Evolutionary conservation across 2,113 vertebrate species (phyloP), one percentile per base, ranked within the genome.

Genomic region (Bettongia penicillata): DNA sequence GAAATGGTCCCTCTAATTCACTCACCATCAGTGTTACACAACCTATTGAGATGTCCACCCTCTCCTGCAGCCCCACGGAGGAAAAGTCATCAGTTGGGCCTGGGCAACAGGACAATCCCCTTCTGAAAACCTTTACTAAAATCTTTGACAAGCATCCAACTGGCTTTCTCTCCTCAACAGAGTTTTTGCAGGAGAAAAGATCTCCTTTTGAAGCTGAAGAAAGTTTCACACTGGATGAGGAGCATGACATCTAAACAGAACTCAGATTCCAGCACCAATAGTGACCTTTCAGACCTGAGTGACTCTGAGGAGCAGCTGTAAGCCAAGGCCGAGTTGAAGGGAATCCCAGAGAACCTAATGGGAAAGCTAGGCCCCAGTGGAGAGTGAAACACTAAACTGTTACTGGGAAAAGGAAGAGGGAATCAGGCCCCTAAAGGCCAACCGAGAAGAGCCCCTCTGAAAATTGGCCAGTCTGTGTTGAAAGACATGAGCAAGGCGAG

Each of bases 401-500:
- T 99, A 53, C 95, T 99, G 97, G 99, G 99, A 95, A 99, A 99
- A 98, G 97, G 98, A 89, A 99, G 99, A 98, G 98, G 98, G 96
- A 99, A 99, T 94, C 99, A 99, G 94, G 97, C 98, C 25, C 98
- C 99, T n/a, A 99, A 99, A 97, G 98, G 99, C 97, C 99, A 99
- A 49, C 99, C 99, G 53, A 99, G 99, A 97, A 99, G 99, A 94
- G 99, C 99, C 95, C 99, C 99, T 93, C 98, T 99, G 94, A 99
- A 99, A 99, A 99, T 99, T 98, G 99, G 99, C 96, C 99, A 99
- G 96, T 99, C 99, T 37, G 99, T 99, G 94, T 99, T 99, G 95
- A 99, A 99, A 98, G 99, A 99, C 96, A 99, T 99, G 98, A 99
- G 99, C 97, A 99, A 99, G 97, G 99, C 99, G 94, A 99, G 99